Conservation (phyloP, 2,113 vertebrate genomes). For the Dipodomys stephensi region DNA sequence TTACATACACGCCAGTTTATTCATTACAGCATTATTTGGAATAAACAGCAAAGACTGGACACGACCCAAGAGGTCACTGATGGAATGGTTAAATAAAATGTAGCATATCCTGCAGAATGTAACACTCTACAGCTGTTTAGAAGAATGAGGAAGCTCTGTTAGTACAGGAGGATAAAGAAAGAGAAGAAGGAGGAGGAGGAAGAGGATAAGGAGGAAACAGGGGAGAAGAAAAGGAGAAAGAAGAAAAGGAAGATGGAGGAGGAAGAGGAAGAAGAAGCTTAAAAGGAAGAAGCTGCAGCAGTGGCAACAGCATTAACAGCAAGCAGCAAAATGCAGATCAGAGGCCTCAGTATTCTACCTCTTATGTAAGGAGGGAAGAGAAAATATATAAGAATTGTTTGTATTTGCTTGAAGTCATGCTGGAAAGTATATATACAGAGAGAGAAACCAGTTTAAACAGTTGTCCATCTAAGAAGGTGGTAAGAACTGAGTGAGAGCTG, state of each 20-base stretch:
- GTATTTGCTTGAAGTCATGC: slow-evolving; percentile 24
- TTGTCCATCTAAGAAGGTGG: neutral
- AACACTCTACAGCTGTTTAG: neutral
- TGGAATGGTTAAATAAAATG: slow-evolving; percentile 39
- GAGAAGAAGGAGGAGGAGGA: too few relatives aligned
- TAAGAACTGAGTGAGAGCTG: neutral
- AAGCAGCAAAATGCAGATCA: slow-evolving; percentile 15
- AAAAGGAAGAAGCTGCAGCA: too few relatives aligned
- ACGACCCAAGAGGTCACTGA: slow-evolving; percentile 12
- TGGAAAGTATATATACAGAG: neutral
- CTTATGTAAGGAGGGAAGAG: neutral
- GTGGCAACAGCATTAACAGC: too few relatives aligned
- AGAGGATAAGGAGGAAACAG: too few relatives aligned
- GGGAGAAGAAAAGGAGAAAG: too few relatives aligned
- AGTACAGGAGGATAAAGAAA: neutral
- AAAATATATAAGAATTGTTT: slow-evolving; percentile 40
- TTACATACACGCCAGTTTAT: slow-evolving; percentile 27
- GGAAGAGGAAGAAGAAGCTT: too few relatives aligned
- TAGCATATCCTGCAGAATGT: neutral
- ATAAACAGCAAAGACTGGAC: slow-evolving; percentile 50
- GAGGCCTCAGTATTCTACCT: neutral
- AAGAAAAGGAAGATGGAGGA: too few relatives aligned
- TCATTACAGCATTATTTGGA: slow-evolving; percentile 45
- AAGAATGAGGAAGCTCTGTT: slow-evolving; percentile 53
- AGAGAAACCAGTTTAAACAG: neutral